Conservation (phyloP, 2,797 vertebrate genomes). For the Mormyrops boulengeri region DNA sequence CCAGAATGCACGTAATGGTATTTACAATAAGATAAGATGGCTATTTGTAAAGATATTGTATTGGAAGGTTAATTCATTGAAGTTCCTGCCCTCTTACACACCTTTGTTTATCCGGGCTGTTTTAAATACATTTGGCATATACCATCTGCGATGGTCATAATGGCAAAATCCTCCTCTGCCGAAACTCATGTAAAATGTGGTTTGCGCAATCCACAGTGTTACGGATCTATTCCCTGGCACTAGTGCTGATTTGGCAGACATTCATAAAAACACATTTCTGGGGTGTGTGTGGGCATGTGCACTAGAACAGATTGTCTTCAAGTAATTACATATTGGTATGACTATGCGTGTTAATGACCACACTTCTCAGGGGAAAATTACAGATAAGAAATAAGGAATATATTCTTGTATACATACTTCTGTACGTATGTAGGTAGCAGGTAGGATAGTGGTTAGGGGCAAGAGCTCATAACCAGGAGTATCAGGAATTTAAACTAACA, state of each 20-base stretch:
- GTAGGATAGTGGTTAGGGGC: not conserved
- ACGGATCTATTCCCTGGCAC: not conserved
- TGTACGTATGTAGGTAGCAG: not conserved
- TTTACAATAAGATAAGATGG: not conserved
- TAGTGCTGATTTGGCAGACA: not conserved
- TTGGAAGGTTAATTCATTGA: not conserved
- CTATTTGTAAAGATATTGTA: not conserved
- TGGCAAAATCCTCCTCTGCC: not conserved
- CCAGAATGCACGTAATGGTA: not conserved
- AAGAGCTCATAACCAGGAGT: not conserved
- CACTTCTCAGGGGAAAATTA: not conserved
- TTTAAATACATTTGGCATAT: not conserved
- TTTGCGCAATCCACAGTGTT: not conserved
- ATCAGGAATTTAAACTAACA: not conserved
- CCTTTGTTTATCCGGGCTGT: not conserved
- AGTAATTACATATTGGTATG: not conserved
- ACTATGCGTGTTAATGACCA: not conserved
- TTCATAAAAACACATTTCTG: slow-evolving; percentile 3
- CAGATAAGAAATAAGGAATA: not conserved
- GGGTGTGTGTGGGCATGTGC: not conserved
- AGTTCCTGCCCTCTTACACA: not conserved
- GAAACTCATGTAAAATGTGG: not conserved
- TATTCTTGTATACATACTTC: not conserved
- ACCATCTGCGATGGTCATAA: not conserved
- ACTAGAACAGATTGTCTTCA: not conserved